Base-by-base conservation (phyloP, 2,888 invertebrate species). In the Cataglyphis altisquamis region DNA sequence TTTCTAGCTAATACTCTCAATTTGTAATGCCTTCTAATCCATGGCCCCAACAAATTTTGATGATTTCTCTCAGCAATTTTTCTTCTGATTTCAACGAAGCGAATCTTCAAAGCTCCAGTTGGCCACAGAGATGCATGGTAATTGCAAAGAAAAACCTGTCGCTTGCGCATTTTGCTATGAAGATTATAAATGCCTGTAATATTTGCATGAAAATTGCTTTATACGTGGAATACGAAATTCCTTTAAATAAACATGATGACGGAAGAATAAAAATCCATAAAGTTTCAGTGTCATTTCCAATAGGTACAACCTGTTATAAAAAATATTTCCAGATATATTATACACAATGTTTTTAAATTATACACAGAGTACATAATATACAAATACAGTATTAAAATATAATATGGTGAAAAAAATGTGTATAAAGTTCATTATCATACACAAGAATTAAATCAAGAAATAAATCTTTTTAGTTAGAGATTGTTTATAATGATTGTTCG, bases 91-190 rank as follows among this genome's bases (percentile, higher is more conserved):
- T 68, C 68, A 32, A 36, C 21, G 15, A 78, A 68, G 18, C 32
- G 41, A 57, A 57, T 70, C 2, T 3, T 91, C 9, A 94, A 68
- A 57, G 88, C 55, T 92, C 89, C 21, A 93, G 80, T 66, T 93
- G 93, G 41, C 92, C 94, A 68, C 93, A 93, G 15, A 93, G 73
- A 45, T 94, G 93, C 89, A 93, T 91, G 0, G 91, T 80, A 32
- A 92, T 78, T 18, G 88, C 87, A 55, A 93, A 91, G 32, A 94
- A 87, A 72, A 93, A 90, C 32, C 91, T 85, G 72, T 93, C 91
- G 21, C 86, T 45, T n/a, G 60, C 57, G 8, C 66, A 57, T n/a
- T 18, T 18, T 9, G 57, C 12, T 25, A 5, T 10, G 4, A 8
- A 67, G 0, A 57, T 4, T 52, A 77, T 21, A 9, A 70, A 45